phyloP scores from a whole-genome alignment of 2,888 invertebrate species.

The Aspidiotus destructor region DNA sequence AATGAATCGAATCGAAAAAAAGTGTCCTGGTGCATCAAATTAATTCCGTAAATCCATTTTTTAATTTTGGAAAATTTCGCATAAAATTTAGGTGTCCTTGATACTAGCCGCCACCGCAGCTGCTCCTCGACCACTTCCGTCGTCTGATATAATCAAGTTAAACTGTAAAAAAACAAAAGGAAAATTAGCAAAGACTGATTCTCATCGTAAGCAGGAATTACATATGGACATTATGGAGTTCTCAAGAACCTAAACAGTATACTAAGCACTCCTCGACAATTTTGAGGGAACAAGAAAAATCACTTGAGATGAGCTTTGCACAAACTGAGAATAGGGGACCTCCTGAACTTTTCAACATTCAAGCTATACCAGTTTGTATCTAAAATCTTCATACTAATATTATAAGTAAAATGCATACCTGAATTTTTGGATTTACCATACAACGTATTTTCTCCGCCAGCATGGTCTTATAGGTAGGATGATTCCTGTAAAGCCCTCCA shows the following conservation, averaged over 20 bases:
- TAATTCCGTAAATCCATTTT: no score
- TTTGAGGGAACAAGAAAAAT: no score
- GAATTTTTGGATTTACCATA: slow-evolving; percentile 61
- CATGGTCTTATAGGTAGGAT: slow-evolving; percentile 89
- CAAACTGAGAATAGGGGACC: not conserved
- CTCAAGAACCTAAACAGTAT: no score
- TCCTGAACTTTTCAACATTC: not conserved
- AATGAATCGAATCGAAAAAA: no score
- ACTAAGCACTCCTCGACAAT: no score
- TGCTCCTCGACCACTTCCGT: slow-evolving; percentile 90
- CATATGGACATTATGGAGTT: no score
- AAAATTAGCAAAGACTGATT: not conserved
- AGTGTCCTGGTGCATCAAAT: no score
- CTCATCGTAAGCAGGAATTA: not conserved
- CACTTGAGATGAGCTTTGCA: not conserved
- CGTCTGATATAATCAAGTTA: slow-evolving; percentile 87
- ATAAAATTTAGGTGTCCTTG: not conserved
- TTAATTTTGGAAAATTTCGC: no score
- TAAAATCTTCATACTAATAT: not conserved
- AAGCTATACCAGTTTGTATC: not conserved
- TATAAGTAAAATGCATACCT: slow-evolving; percentile 47
- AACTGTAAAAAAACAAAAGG: slow-evolving; percentile 52
- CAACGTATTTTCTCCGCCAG: slow-evolving; percentile 80
- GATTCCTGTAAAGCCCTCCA: slow-evolving; percentile 66
- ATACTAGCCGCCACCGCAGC: slow-evolving; percentile 76